A percentile compares a stretch with the other conserved stretches of the same genome.
phyloP scores from a whole-genome alignment of 1,140 invertebrate genomes.

The Neotoxoptera formosana region DNA sequence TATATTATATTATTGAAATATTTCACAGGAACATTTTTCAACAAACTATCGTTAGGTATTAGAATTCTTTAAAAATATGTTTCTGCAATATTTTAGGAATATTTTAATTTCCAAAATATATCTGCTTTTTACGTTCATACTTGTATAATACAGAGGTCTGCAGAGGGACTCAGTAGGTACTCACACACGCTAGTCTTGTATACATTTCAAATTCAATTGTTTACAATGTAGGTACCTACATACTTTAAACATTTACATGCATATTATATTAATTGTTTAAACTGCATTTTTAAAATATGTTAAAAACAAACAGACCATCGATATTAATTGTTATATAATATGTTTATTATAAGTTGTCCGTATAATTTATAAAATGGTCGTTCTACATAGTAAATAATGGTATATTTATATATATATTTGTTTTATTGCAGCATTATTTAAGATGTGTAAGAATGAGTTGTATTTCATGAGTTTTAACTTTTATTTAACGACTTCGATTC shows the following conservation, averaged over 20 bases:
- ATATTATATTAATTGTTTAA: not conserved
- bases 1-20: too few relatives aligned
- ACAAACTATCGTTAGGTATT: too few relatives aligned
- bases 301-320: not conserved
- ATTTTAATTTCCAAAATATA: not conserved
- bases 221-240: not conserved
- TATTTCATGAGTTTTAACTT: not conserved
- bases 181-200: not conserved
- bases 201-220: not conserved
- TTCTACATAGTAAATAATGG: not conserved
- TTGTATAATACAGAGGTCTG: not conserved
- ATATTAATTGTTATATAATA: not conserved
- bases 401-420: not conserved
- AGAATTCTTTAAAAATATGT: too few relatives aligned
- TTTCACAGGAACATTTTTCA: too few relatives aligned
- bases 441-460: not conserved
- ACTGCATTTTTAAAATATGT: not conserved
- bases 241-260: not conserved
- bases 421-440: not conserved
- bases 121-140: not conserved
- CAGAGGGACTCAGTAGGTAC: not conserved
- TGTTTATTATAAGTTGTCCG: not conserved
- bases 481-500: constrained; percentile 15
- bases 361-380: not conserved
- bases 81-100: not conserved